phyloP scores from a whole-genome alignment of 2,113 vertebrate species.

The Eleginops maclovinus region DNA sequence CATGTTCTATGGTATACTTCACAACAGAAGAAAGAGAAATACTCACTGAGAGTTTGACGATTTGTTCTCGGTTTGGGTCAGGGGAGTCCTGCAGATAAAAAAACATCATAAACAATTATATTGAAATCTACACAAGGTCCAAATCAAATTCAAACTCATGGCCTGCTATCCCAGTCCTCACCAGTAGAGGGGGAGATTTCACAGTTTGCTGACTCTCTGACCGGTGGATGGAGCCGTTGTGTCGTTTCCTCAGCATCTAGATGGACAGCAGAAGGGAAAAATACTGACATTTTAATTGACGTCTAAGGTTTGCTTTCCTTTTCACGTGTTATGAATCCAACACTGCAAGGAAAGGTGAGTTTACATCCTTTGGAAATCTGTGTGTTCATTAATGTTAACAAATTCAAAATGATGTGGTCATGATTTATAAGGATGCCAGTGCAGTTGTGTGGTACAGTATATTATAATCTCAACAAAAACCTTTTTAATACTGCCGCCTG shows the following conservation, averaged over 20 bases:
- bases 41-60: slow-evolving; percentile 96
- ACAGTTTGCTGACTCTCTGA: slow-evolving; percentile 95
- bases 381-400: neutral
- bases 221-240: slow-evolving; percentile 87
- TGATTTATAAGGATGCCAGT: neutral
- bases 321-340: neutral
- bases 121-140: neutral
- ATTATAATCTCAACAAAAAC: slow-evolving; percentile 69
- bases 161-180: slow-evolving; percentile 71
- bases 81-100: slow-evolving; percentile 89
- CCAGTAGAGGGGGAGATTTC: slow-evolving; percentile 95
- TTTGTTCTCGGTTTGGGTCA: slow-evolving; percentile 89
- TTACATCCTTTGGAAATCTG: neutral
- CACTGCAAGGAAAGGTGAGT: neutral
- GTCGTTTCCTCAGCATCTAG: slow-evolving; percentile 92
- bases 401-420: neutral
- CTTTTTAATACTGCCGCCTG: slow-evolving; percentile 97
- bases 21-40: neutral
- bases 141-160: neutral
- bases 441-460: too few relatives aligned
- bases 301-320: neutral
- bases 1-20: neutral
- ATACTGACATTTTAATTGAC: neutral
- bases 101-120: neutral
- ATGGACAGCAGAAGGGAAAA: neutral